Conservation (phyloP, 2,113 vertebrate genomes). For the Corydoras sp. region DNA sequence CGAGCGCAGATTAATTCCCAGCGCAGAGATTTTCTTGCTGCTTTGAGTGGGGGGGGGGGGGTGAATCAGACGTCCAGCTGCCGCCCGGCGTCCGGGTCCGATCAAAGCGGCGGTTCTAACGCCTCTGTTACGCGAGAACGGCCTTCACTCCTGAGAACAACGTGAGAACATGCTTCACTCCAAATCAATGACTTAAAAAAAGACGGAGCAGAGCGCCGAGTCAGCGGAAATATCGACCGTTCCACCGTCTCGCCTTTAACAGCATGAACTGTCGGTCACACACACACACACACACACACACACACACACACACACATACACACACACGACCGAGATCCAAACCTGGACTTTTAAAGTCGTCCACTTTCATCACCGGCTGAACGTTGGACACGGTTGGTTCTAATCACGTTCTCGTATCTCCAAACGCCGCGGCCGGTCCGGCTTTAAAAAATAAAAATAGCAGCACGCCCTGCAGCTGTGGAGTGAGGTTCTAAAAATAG, state of each 20-base stretch:
- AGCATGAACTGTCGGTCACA: too few species aligned
- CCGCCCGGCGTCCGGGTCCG: slow-evolving; percentile 29
- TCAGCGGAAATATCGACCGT: too few species aligned
- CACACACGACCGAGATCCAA: too few species aligned
- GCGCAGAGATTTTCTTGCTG: slow-evolving; percentile 46
- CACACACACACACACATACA: too few species aligned
- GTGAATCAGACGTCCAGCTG: slow-evolving; percentile 37
- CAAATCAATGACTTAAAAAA: background rate
- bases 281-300: too few species aligned
- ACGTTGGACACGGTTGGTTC: too few species aligned
- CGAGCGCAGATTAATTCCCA: slow-evolving; percentile 41
- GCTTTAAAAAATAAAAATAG: background rate
- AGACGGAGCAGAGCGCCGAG: too few species aligned
- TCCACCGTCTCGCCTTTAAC: too few species aligned
- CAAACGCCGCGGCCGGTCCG: background rate
- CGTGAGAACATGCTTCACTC: background rate
- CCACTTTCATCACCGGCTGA: too few species aligned
- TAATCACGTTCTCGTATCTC: background rate
- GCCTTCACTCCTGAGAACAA: background rate
- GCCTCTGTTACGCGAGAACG: slow-evolving; percentile 15
- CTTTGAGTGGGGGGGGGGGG: slow-evolving; percentile 37
- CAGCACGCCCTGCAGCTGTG: background rate
- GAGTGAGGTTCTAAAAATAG: background rate
- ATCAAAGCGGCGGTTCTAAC: slow-evolving; percentile 33
- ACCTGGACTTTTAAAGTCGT: too few species aligned